These are phyloP conservation scores for Strigops habroptila DNA, from an alignment of 2,113 vertebrate species.

Conservation along the genomic window DNA sequence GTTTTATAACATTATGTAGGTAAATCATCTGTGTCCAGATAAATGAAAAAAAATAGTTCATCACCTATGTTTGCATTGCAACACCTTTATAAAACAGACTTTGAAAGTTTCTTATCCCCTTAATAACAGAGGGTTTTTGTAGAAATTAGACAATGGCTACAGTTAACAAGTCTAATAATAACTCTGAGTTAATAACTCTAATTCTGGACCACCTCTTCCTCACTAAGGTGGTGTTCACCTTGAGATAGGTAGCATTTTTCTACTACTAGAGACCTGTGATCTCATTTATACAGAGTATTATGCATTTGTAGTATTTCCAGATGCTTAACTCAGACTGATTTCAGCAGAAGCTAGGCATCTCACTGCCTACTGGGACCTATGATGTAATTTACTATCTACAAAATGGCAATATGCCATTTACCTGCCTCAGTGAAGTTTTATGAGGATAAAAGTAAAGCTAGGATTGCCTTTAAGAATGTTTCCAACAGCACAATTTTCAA, in stretches of 20 bases:
- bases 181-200: background rate
- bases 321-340: background rate
- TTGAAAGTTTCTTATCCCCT: background rate
- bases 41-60: background rate
- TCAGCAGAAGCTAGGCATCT: background rate
- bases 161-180: background rate
- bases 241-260: rapidly evolving
- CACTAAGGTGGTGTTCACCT: background rate
- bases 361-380: background rate
- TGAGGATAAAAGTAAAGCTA: background rate
- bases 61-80: background rate
- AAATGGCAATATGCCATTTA: background rate
- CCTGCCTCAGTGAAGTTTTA: background rate
- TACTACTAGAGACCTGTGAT: background rate
- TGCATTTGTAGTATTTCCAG: background rate
- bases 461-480: background rate
- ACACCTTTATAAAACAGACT: background rate
- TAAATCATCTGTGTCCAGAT: background rate
- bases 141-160: background rate
- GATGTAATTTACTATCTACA: background rate
- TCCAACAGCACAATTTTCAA: background rate
- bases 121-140: background rate
- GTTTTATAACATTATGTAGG: background rate
- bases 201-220: background rate
- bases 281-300: background rate